phyloP scores from a whole-genome alignment of 2,113 vertebrate genomes.

The Galeopterus variegatus region DNA sequence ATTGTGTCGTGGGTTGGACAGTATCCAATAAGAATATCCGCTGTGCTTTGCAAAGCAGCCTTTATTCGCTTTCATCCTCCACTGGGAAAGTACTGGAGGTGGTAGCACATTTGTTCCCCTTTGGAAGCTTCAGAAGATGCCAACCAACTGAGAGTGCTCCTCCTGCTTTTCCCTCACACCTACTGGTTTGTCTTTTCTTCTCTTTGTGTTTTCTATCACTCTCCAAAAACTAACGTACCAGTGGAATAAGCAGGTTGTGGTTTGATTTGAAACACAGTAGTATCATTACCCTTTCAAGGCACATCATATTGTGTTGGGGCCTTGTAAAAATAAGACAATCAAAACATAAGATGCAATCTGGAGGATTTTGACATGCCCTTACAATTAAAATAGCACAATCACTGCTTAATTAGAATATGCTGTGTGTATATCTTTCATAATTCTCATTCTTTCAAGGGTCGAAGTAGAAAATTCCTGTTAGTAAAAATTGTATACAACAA shows the following conservation, averaged over 20 bases:
- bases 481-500: not conserved
- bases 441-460: not conserved
- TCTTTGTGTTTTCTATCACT: not conserved
- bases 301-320: not conserved
- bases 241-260: not conserved
- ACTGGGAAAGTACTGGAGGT: not conserved
- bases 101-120: not conserved
- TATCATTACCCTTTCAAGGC: not conserved
- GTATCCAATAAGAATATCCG: slow-evolving; percentile 36
- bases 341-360: not conserved
- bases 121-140: not conserved
- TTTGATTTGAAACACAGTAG: not conserved
- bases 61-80: not conserved
- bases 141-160: rapidly evolving
- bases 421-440: not conserved
- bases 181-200: not conserved
- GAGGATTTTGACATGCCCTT: not conserved
- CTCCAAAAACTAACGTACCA: not conserved
- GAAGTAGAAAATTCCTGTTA: not conserved
- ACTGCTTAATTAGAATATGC: not conserved
- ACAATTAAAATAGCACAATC: not conserved
- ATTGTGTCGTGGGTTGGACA: slow-evolving; percentile 34
- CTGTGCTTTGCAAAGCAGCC: not conserved
- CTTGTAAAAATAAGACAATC: not conserved
- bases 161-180: not conserved